A percentile compares a stretch with the other conserved stretches of the same genome.
Conservation (phyloP, 2,797 vertebrate species). For the Uromys caudimaculatus region DNA sequence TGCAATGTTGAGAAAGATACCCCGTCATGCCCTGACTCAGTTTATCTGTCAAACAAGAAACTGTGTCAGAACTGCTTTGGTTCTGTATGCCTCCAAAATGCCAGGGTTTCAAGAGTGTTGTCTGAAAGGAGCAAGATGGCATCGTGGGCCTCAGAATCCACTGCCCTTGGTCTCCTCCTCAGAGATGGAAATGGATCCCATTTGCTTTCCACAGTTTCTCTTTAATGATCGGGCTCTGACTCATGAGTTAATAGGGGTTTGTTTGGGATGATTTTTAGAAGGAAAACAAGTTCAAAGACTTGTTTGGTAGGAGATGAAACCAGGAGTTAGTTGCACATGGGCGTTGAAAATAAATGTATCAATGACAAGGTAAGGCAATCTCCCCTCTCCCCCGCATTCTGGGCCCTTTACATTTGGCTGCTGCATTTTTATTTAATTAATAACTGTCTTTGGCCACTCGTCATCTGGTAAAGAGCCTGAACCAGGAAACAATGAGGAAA, state of each 20-base stretch:
- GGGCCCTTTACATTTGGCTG: slow-evolving; percentile 65
- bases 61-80: fast-evolving
- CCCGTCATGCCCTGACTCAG: neutral
- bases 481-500: slow-evolving; percentile 70
- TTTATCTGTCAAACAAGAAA: neutral
- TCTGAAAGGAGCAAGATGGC: neutral
- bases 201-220: slow-evolving; percentile 39
- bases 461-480: slow-evolving; percentile 67
- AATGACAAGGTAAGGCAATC: slow-evolving; percentile 48
- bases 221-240: slow-evolving; percentile 35
- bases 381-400: neutral
- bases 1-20: neutral
- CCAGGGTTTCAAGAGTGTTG: too few species aligned
- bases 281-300: slow-evolving; percentile 74
- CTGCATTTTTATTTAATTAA: slow-evolving; percentile 74
- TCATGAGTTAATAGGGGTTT: slow-evolving; percentile 34
- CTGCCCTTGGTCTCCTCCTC: neutral
- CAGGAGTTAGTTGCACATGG: slow-evolving; percentile 65
- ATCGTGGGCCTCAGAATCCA: neutral
- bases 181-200: slow-evolving; percentile 7
- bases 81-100: neutral
- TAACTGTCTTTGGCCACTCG: slow-evolving; percentile 69
- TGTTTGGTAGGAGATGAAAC: slow-evolving; percentile 70
- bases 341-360: slow-evolving; percentile 49
- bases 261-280: slow-evolving; percentile 69